Conservation (phyloP, 2,113 vertebrate genomes). For the Protomyctophum bolini region DNA sequence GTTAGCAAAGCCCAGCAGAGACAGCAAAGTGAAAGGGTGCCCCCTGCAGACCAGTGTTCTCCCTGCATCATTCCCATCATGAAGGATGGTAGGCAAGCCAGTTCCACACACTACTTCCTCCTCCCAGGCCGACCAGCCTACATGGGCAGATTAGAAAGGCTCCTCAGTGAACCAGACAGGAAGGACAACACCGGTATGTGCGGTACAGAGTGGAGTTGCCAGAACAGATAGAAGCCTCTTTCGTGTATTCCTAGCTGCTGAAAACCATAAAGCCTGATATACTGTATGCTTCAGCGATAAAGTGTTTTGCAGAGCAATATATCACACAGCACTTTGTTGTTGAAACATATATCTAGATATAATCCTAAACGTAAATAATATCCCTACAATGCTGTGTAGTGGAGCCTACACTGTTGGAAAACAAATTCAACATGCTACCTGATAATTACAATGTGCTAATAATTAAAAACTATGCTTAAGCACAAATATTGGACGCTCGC, state of each 20-base stretch:
- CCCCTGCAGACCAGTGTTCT: conserved; percentile 41
- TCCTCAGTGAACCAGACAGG: conserved; percentile 81
- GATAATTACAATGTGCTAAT: background rate
- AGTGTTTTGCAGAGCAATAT: background rate
- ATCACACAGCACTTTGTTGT: background rate
- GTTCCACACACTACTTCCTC: conserved; percentile 94
- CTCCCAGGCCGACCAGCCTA: conserved; percentile 85
- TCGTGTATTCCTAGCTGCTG: background rate
- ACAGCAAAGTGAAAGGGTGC: conserved; percentile 83
- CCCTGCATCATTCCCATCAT: conserved; percentile 97
- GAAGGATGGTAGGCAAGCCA: conserved; percentile 92
- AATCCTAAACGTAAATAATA: background rate
- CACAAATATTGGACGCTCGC: too few relatives aligned
- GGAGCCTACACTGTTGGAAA: background rate
- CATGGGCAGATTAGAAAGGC: conserved; percentile 83
- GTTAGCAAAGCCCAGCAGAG: conserved; percentile 90
- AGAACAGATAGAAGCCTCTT: conserved; percentile 50
- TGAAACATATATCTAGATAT: too few relatives aligned
- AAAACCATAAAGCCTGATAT: conserved; percentile 28
- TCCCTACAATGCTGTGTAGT: background rate
- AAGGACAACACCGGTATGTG: conserved; percentile 33
- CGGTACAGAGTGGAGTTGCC: conserved; percentile 60
- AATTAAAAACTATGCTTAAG: too few relatives aligned
- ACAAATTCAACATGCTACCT: conserved; percentile 15
- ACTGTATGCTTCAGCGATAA: conserved; percentile 35